Evolutionary conservation across 2,797 vertebrate species (phyloP).

Genomic region (Schizothorax lantsangensis): DNA sequence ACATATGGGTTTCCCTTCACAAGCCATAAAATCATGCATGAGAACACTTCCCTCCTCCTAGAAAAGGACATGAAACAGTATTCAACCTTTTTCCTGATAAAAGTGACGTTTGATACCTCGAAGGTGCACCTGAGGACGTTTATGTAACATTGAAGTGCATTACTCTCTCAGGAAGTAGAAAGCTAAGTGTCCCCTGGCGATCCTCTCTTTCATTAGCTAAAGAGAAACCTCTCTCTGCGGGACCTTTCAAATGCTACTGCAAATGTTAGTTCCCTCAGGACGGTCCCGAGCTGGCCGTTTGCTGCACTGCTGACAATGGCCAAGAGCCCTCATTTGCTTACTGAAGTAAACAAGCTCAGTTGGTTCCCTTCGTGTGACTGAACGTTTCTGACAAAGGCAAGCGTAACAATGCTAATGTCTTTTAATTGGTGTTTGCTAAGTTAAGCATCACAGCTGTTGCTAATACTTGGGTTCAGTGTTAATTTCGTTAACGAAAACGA

Average conservation of each 20-base stretch:
- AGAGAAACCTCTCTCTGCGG: conserved; percentile 9
- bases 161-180: conserved; percentile 27
- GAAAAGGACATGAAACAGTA: not conserved
- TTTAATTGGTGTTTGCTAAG: conserved; percentile 2
- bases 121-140: not conserved
- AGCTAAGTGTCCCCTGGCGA: conserved; percentile 19
- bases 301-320: conserved; percentile 17
- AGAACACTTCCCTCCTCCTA: not conserved
- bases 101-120: not conserved
- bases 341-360: conserved; percentile 23
- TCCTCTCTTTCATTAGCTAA: conserved; percentile 34
- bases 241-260: conserved; percentile 28
- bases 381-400: not conserved
- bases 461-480: not conserved
- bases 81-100: conserved; percentile 4
- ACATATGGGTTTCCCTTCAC: not conserved
- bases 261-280: conserved; percentile 29
- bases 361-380: not conserved
- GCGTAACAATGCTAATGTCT: not conserved
- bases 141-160: conserved; percentile 18
- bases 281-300: not conserved
- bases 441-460: not conserved
- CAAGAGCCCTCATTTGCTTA: conserved; percentile 25
- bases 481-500: too few relatives aligned
- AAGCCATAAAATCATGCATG: conserved; percentile 10